Base-by-base conservation (phyloP, 2,888 invertebrate genomes). In the Coleophora deauratella region DNA sequence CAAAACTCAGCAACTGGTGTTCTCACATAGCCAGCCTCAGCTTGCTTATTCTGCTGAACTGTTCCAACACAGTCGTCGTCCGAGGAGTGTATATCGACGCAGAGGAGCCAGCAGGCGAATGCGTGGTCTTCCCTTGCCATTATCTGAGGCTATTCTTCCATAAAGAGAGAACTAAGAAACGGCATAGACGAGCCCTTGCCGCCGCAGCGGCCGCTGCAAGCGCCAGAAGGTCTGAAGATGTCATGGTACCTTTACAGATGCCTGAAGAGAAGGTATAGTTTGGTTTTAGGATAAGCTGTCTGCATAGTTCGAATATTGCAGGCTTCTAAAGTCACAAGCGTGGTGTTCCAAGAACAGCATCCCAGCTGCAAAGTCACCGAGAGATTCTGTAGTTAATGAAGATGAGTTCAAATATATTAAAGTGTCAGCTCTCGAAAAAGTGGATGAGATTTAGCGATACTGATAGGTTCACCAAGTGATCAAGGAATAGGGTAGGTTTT, bases 31-130 rank as follows among this genome's bases (percentile, higher is more conserved):
- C 91, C 44, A 93, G 94, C 49, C 88, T 95, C 47, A 65, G 91
- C 0, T 78, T 94, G 32, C 88, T 95, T 39, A 90, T 94, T 39
- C 88, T 95, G 8, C 86, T 96, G 40, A 94, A 95, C 66, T 95
- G 95, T 63, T 92, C 95, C 55, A 96, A 96, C 77, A 94, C 95
- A 0, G 88, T 96, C 40, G 87, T 96, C 47, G 95, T 95, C 2
- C 88, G 95, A 35, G 96, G 96, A 0, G 94, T 96, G 1, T 94
- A 93, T 72, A 93, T 95, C 40, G 96, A 96, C 71, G 95, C 93
- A 0, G 94, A 95, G 57, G 94, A 94, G 54, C 90, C 91, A 0
- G 92, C 91, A 0, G 93, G 94, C 11, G 91, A 93, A 56, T 94
- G 95, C 63, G 93, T 95, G 1, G 91, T 93, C 38, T 92, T 95